These are phyloP conservation scores for Saccopteryx bilineata DNA, from an alignment of 2,113 vertebrate genomes.

Conservation along the genomic window DNA sequence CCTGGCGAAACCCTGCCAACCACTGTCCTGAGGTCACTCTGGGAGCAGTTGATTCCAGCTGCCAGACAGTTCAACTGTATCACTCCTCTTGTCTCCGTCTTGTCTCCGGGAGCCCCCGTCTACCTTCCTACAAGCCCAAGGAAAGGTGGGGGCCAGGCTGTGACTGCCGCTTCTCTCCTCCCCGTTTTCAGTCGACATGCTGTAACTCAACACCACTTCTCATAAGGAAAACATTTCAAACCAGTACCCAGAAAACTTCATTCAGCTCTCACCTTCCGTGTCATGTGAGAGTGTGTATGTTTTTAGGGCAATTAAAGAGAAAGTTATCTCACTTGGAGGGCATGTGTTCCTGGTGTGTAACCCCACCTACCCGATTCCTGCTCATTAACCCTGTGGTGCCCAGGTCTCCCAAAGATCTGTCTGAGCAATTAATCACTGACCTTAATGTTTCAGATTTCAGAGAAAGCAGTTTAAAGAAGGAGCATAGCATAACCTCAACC, in stretches of 20 bases:
- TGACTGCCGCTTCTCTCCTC: slow-evolving; percentile 72
- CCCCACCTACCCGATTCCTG: slow-evolving; percentile 65
- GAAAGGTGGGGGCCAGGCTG: slow-evolving; percentile 62
- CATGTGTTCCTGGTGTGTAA: slow-evolving; percentile 72
- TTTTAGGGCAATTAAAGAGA: slow-evolving; percentile 73
- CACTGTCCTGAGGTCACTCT: slow-evolving; percentile 33
- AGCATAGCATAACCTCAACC: accelerated
- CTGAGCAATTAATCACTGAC: not conserved
- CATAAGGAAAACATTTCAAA: slow-evolving; percentile 83
- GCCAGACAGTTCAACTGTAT: slow-evolving; percentile 14
- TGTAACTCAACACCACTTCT: slow-evolving; percentile 87
- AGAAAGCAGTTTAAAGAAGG: not conserved
- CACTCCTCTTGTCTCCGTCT: slow-evolving; percentile 60
- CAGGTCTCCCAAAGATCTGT: not conserved
- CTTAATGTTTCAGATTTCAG: not conserved
- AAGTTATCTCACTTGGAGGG: slow-evolving; percentile 57
- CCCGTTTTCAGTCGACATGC: slow-evolving; percentile 62
- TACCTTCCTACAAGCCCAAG: slow-evolving; percentile 54
- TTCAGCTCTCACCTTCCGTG: slow-evolving; percentile 81
- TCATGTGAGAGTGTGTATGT: slow-evolving; percentile 61
- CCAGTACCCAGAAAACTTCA: slow-evolving; percentile 79
- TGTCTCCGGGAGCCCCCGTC: not conserved
- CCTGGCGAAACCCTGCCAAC: slow-evolving; percentile 49
- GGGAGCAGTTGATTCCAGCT: slow-evolving; percentile 52
- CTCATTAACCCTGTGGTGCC: slow-evolving; percentile 75